Evolutionary conservation across 2,888 invertebrate genomes (phyloP).

Genomic region (Protophormia terraenovae): DNA sequence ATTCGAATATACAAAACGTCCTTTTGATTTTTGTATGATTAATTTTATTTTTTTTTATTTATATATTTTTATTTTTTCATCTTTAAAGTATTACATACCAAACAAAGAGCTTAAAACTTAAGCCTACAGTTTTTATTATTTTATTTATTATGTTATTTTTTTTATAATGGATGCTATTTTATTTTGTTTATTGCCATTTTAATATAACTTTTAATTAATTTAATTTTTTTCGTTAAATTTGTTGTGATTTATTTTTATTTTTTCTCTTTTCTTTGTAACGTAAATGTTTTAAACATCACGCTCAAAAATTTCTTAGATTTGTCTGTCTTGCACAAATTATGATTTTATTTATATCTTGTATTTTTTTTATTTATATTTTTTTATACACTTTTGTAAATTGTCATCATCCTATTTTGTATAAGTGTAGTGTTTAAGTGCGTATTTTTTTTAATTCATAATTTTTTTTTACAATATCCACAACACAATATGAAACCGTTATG

Average conservation of each 20-base stretch:
- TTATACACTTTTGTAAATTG: conserved; percentile 36
- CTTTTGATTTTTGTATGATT: neutral
- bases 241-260: conserved; percentile 51
- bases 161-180: conserved; percentile 53
- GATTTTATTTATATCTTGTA: neutral
- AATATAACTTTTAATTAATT: conserved; percentile 44
- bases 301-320: conserved; percentile 48
- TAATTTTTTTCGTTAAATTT: conserved; percentile 56
- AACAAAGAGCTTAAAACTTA: conserved; percentile 56
- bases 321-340: conserved; percentile 58
- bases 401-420: conserved; percentile 30
- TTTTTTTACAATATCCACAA: conserved; percentile 11
- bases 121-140: conserved; percentile 45
- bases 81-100: conserved; percentile 52
- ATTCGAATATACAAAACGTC: conserved; percentile 10
- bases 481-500: neutral
- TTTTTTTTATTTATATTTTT: conserved; percentile 3
- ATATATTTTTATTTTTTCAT: neutral
- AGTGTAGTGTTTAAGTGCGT: conserved; percentile 31
- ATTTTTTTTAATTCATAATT: conserved; percentile 1
- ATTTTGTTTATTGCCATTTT: conserved; percentile 62
- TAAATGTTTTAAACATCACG: conserved; percentile 55
- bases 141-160: conserved; percentile 26
- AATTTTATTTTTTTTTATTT: neutral
- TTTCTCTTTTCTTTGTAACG: conserved; percentile 22